Base-by-base conservation (phyloP, 2,888 invertebrate genomes). In the Ommatoiulus sabulosus region DNA sequence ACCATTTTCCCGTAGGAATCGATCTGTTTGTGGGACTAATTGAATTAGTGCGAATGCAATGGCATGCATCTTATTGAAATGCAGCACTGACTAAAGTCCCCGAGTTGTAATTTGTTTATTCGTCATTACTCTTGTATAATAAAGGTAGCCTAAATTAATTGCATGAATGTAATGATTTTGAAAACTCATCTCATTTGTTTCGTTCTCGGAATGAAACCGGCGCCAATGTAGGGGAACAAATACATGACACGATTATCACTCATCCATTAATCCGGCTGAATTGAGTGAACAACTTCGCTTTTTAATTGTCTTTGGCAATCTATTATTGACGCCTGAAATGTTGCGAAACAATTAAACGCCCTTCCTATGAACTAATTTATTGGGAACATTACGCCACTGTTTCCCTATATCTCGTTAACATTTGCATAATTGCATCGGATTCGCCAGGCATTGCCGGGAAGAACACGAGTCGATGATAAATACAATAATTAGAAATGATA, bases 241-340 rank as follows among this genome's bases (percentile, higher is more conserved):
- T 57, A 35, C 35, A 57, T 57, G 57, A 12, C 57, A 8, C n/a
- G 57, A 57, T 57, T 57, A 57, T 57, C 57, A 57, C 57, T 12
- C 57, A 57, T 57, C 4, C 52, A 52, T 52, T 52, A 52, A 52
- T 52, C 52, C 52, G 15, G 12, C 10, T 15, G 57, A 57, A 57
- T 57, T 57, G 17, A 57, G 57, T 12, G 57, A 57, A 57, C 52
- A 52, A 52, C 57, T 57, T 57, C 57, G 17, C 57, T 57, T 57
- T 57, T 57, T 57, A 57, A 57, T 57, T 57, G 57, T 57, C 57
- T 57, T 57, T 57, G n/a, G 57, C n/a, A 57, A 57, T 57, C 57
- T 57, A 57, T 57, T 57, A 57, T 57, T 57, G 57, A 57, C n/a
- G 57, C 57, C 57, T 57, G 57, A 57, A 57, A n/a, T 57, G n/a